phyloP scores from a whole-genome alignment of 2,113 vertebrate species.

The Perca flavescens region DNA sequence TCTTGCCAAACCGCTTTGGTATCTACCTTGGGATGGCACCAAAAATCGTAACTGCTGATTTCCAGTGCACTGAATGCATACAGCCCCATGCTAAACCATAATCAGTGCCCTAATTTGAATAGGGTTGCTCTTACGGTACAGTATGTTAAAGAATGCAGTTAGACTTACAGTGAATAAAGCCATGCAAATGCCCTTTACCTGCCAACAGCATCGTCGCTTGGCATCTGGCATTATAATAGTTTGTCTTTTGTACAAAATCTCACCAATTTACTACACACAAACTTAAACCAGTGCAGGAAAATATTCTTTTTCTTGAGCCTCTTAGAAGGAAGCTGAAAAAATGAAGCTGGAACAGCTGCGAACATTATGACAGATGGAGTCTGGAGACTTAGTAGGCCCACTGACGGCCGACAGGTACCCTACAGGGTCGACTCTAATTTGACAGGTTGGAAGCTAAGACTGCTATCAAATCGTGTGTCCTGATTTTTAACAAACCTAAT shows the following conservation, averaged over 20 bases:
- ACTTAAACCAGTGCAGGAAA: slow-evolving; percentile 18
- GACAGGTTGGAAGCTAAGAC: slow-evolving; percentile 46
- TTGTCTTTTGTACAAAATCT: slow-evolving; percentile 5
- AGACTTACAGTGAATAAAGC: slow-evolving; percentile 1
- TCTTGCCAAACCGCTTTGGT: slow-evolving; percentile 50
- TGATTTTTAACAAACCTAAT: slow-evolving; percentile 5
- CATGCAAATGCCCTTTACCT: slow-evolving; percentile 5
- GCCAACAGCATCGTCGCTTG: not conserved
- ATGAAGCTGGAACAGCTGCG: slow-evolving; percentile 23
- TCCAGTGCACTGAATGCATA: slow-evolving; percentile 35
- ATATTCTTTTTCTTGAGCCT: slow-evolving; percentile 37
- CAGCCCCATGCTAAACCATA: slow-evolving; percentile 15
- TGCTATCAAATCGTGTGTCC: slow-evolving; percentile 3
- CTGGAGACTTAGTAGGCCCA: slow-evolving; percentile 66
- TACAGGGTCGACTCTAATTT: slow-evolving; percentile 34
- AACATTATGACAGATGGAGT: slow-evolving; percentile 67
- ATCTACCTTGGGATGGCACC: slow-evolving; percentile 48
- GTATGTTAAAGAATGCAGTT: not conserved
- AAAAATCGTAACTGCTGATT: slow-evolving; percentile 34
- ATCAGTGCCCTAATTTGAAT: slow-evolving; percentile 28
- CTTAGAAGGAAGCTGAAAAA: slow-evolving; percentile 1
- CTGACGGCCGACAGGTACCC: slow-evolving; percentile 53
- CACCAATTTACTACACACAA: not conserved
- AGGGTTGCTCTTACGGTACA: not conserved
- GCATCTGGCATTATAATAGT: not conserved